These are phyloP conservation scores for Pavo muticus DNA, from an alignment of 2,113 vertebrate species.

Conservation along the genomic window DNA sequence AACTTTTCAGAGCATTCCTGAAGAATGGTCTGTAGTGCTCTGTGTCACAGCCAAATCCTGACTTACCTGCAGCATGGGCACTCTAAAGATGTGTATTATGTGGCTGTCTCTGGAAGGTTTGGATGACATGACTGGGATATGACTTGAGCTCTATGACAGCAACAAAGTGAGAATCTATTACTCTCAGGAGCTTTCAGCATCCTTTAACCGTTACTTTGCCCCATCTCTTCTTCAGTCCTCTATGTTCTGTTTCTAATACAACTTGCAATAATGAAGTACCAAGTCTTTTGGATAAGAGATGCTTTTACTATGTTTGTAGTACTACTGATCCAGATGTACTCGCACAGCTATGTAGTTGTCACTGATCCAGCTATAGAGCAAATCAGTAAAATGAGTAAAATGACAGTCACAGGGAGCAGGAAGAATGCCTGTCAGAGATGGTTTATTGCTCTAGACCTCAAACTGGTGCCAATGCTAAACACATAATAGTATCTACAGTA, in stretches of 20 bases:
- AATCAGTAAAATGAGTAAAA: background rate
- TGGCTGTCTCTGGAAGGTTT: background rate
- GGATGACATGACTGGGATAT: background rate
- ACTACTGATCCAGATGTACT: background rate
- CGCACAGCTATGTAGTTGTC: background rate
- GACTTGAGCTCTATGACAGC: rapidly evolving
- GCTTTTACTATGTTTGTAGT: background rate
- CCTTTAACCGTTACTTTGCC: background rate
- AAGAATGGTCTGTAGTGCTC: background rate
- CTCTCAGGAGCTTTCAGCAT: background rate
- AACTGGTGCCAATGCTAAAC: background rate
- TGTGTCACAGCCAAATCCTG: background rate
- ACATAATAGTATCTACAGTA: background rate
- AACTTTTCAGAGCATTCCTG: background rate
- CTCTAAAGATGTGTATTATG: background rate
- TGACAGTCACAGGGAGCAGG: background rate
- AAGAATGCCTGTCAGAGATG: background rate
- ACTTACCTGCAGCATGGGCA: background rate
- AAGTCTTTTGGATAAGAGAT: background rate
- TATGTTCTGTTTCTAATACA: background rate
- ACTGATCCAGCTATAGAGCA: background rate
- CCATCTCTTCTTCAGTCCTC: background rate
- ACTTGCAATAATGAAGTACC: background rate
- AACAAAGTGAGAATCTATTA: background rate
- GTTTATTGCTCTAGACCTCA: background rate